Conservation (phyloP, 1,140 invertebrate species). For the Wiebesia pumilae region DNA sequence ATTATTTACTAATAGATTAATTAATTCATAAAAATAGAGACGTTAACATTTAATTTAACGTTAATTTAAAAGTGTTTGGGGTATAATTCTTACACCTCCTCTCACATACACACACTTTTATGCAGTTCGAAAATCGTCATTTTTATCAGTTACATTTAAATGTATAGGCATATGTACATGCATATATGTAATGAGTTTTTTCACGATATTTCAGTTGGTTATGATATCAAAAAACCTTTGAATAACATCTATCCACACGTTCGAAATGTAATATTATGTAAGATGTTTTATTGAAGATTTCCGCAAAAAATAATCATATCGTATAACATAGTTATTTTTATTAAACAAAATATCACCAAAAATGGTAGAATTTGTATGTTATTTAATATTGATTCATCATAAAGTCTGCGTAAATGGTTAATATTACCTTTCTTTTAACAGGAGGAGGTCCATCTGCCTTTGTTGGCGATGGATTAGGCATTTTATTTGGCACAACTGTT, state of each 20-base stretch:
- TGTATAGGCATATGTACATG: neutral
- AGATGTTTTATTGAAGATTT: neutral
- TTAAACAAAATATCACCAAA: no score
- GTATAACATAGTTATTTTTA: no score
- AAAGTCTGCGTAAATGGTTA: neutral
- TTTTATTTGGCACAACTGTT: slow-evolving; percentile 69
- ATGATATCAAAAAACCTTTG: neutral
- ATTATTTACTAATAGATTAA: neutral
- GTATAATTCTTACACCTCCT: no score
- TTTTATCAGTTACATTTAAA: neutral
- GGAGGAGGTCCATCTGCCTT: slow-evolving; percentile 64
- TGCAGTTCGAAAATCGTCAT: neutral
- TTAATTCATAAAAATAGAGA: neutral
- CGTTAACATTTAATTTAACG: neutral
- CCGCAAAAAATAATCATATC: neutral
- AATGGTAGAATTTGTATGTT: no score
- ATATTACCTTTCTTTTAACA: slow-evolving; percentile 75
- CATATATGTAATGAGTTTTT: no score
- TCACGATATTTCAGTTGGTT: no score
- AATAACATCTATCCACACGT: neutral
- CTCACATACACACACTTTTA: no score
- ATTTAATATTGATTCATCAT: no score
- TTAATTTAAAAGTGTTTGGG: neutral
- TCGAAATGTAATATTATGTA: neutral
- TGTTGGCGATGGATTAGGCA: slow-evolving; percentile 58